Conservation (phyloP, 1,140 invertebrate genomes). For the Pantala flavescens region DNA sequence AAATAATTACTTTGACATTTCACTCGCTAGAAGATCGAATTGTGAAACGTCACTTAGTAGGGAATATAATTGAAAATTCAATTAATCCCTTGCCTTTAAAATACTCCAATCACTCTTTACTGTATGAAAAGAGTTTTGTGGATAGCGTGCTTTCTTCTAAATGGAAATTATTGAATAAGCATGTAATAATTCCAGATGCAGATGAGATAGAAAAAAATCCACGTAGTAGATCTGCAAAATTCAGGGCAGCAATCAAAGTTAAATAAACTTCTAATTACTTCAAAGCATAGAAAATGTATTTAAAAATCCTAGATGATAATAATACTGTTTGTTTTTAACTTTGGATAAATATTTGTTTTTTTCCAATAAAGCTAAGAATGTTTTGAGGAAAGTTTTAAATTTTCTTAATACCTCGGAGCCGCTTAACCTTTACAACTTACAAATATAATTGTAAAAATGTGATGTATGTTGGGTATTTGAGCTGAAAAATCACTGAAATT, state of each 20-base stretch:
- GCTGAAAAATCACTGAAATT: too few species aligned
- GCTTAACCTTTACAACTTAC: too few species aligned
- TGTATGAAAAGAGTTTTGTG: conserved; percentile 43
- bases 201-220: conserved; percentile 72
- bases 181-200: conserved; percentile 60
- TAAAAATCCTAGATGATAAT: too few species aligned
- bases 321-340: too few species aligned
- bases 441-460: too few species aligned
- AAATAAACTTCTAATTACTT: conserved; percentile 32
- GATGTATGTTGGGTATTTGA: too few species aligned
- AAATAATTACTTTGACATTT: conserved; percentile 74
- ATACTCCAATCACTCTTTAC: conserved; percentile 42
- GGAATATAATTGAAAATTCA: conserved; percentile 56
- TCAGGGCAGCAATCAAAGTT: conserved; percentile 68
- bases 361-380: too few species aligned
- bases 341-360: too few species aligned
- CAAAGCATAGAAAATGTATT: neutral
- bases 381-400: too few species aligned
- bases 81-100: conserved; percentile 55
- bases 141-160: conserved; percentile 45
- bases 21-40: conserved; percentile 94
- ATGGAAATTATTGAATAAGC: conserved; percentile 72
- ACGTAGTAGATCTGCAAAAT: conserved; percentile 73
- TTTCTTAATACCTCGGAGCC: too few species aligned
- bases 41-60: conserved; percentile 78